Conservation (phyloP, 2,888 invertebrate species). For the Athetis lepigone region DNA sequence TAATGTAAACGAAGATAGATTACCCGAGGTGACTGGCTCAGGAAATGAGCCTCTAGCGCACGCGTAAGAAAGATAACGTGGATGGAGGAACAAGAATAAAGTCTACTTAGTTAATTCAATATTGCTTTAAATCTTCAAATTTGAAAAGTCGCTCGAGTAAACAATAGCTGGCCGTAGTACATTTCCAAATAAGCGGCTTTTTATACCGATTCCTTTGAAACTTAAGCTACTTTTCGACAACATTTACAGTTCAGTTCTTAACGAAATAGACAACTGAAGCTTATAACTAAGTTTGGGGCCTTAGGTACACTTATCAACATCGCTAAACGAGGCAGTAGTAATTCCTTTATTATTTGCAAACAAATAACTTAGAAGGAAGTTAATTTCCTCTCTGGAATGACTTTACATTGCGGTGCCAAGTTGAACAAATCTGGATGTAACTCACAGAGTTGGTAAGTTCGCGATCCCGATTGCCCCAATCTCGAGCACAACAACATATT, state of each 20-base stretch:
- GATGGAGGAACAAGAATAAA: conserved; percentile 2
- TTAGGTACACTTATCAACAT: not conserved
- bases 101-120: conserved; percentile 21
- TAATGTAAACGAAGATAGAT: conserved; percentile 53
- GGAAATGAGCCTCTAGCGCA: conserved; percentile 36
- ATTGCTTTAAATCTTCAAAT: not conserved
- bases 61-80: conserved; percentile 12
- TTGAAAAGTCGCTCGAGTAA: not conserved
- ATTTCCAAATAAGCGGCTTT: not conserved
- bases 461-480: conserved; percentile 29
- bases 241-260: not conserved
- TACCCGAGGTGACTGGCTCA: conserved; percentile 21
- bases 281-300: not conserved
- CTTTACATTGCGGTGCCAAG: conserved; percentile 34
- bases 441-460: conserved; percentile 42
- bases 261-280: not conserved
- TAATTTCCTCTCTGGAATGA: conserved; percentile 49
- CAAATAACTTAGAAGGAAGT: conserved; percentile 43
- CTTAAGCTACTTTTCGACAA: too few relatives aligned
- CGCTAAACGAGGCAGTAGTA: conserved; percentile 1
- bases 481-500: conserved; percentile 40
- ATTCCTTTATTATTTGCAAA: conserved; percentile 37
- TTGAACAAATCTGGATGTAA: conserved; percentile 46
- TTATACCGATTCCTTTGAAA: not conserved
- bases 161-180: not conserved